A percentile compares a stretch with the other conserved stretches of the same genome.
phyloP scores from a whole-genome alignment of 53 echinoderm and acorn worm genomes.

The Holothuria scabra region DNA sequence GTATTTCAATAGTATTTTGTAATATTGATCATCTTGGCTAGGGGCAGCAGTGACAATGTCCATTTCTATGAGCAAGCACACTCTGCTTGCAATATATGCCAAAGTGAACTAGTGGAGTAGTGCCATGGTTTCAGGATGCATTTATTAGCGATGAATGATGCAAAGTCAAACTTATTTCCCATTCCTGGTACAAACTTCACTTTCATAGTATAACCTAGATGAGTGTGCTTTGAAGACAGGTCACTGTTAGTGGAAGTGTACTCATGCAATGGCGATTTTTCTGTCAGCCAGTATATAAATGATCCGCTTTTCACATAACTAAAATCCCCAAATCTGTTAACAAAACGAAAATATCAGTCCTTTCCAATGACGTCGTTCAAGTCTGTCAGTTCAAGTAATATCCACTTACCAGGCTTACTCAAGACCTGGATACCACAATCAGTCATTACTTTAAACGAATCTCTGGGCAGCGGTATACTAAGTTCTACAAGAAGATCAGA shows the following conservation, averaged over 20 bases:
- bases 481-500: constrained; percentile 1
- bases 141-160: background rate
- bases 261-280: constrained; percentile 2
- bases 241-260: background rate
- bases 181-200: constrained; percentile 12
- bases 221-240: background rate
- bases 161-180: constrained; percentile 22
- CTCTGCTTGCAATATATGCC: background rate
- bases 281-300: background rate
- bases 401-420: constrained; percentile 30
- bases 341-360: constrained; percentile 18
- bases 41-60: constrained; percentile 7
- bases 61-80: background rate
- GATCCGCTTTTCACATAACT: constrained; percentile 6
- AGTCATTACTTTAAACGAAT: constrained; percentile 9
- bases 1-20: background rate
- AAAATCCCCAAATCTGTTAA: constrained; percentile 31
- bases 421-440: constrained; percentile 14
- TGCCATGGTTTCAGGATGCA: background rate
- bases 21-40: background rate
- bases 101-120: background rate
- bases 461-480: constrained; percentile 28
- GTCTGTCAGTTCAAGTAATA: constrained; percentile 11
- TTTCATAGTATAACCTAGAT: constrained; percentile 15
- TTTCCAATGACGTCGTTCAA: constrained; percentile 18